Conservation (phyloP, 2,113 vertebrate genomes). For the Corythaixoides concolor region DNA sequence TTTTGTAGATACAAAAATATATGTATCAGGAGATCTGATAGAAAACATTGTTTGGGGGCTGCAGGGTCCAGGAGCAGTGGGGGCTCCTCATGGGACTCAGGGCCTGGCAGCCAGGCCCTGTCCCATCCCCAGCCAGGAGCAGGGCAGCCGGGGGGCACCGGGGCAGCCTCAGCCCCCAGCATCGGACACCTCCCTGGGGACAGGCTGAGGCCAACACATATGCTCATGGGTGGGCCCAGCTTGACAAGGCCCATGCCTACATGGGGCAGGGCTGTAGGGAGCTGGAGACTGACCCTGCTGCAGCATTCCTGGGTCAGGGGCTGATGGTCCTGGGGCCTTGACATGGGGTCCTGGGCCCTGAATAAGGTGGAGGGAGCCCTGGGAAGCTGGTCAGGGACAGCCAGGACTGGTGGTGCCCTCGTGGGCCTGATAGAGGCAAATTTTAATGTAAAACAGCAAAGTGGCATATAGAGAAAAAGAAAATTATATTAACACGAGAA, state of each 20-base stretch:
- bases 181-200: neutral
- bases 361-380: accelerated
- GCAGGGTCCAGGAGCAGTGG: accelerated
- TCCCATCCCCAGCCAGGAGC: neutral
- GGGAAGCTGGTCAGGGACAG: too few species aligned
- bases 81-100: neutral
- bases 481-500: neutral
- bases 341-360: too few species aligned
- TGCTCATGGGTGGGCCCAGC: neutral
- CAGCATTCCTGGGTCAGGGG: accelerated
- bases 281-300: neutral
- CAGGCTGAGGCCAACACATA: accelerated
- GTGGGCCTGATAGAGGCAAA: neutral
- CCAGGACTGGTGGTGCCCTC: neutral
- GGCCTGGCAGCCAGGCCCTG: neutral
- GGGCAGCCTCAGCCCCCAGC: too few species aligned
- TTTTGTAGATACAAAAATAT: neutral
- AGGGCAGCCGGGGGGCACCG: accelerated
- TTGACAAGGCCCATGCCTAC: accelerated
- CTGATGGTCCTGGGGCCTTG: too few species aligned
- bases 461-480: neutral
- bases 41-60: neutral
- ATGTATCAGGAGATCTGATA: neutral
- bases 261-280: neutral
- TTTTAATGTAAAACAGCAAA: neutral